Conservation (phyloP, 2,888 invertebrate species). For the Hypomecis atomaria region DNA sequence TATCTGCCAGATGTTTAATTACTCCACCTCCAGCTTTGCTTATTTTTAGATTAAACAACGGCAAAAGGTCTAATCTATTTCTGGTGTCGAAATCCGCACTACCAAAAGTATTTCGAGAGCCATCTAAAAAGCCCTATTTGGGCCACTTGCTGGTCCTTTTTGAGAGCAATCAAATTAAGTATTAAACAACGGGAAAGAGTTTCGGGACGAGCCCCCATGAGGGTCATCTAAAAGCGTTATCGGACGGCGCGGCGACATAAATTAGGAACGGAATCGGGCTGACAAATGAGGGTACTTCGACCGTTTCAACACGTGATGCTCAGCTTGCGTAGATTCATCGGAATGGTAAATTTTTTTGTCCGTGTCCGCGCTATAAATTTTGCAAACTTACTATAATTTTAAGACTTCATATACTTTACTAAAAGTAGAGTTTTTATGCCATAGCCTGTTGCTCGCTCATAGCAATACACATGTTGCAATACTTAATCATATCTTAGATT, state of each 20-base stretch:
- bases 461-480: too few relatives aligned
- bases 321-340: not conserved
- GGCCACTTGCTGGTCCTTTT: slow-evolving; percentile 39
- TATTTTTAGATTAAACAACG: not conserved
- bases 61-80: slow-evolving; percentile 11
- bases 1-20: slow-evolving; percentile 12
- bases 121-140: slow-evolving; percentile 26
- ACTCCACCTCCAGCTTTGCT: slow-evolving; percentile 10
- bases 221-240: slow-evolving; percentile 50
- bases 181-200: slow-evolving; percentile 50
- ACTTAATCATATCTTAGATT: too few relatives aligned
- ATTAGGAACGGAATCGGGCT: slow-evolving; percentile 19
- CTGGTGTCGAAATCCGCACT: slow-evolving; percentile 6
- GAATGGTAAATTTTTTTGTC: not conserved
- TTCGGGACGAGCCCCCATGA: slow-evolving; percentile 44
- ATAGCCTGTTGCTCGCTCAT: too few relatives aligned
- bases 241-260: slow-evolving; percentile 33
- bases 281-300: slow-evolving; percentile 21
- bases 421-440: too few relatives aligned
- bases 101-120: slow-evolving; percentile 18
- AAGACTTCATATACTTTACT: too few relatives aligned
- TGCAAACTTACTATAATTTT: too few relatives aligned
- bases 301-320: slow-evolving; percentile 8
- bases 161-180: slow-evolving; percentile 50
- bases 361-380: too few relatives aligned